Percentiles rank a stretch among this genome's conserved stretches.
phyloP scores from a whole-genome alignment of 2,797 vertebrate genomes.

The Ptychobarbus kaznakovi region DNA sequence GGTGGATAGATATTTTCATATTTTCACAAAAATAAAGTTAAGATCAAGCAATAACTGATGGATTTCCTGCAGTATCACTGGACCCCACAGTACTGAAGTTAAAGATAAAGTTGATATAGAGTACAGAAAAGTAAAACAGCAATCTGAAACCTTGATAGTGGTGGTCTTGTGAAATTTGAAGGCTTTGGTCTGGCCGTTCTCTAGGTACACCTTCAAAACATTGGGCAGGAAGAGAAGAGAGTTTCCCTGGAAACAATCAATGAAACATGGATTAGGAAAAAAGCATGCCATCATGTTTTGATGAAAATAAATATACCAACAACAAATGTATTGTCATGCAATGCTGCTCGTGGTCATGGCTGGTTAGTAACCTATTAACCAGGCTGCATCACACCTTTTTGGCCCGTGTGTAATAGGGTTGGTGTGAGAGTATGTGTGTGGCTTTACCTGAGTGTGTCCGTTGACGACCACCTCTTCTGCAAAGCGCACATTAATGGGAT shows the following conservation, averaged over 20 bases:
- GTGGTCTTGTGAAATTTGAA: slow-evolving; percentile 97
- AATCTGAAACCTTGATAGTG: slow-evolving; percentile 89
- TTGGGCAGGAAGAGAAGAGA: slow-evolving; percentile 99
- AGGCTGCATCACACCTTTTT: not conserved
- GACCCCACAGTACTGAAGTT: not conserved
- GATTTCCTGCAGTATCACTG: not conserved
- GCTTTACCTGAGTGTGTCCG: slow-evolving; percentile 89
- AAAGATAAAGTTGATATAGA: not conserved
- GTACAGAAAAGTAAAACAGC: slow-evolving; percentile 4
- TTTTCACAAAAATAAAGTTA: not conserved
- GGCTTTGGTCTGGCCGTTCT: slow-evolving; percentile 98
- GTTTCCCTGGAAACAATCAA: slow-evolving; percentile 75
- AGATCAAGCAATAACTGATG: not conserved
- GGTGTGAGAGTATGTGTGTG: not conserved
- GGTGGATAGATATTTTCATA: not conserved
- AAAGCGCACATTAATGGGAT: slow-evolving; percentile 96
- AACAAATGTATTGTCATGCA: not conserved
- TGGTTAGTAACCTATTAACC: not conserved
- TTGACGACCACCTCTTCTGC: slow-evolving; percentile 97
- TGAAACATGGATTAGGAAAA: not conserved
- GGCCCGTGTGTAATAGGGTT: not conserved
- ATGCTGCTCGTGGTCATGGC: not conserved
- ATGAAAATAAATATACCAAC: not conserved
- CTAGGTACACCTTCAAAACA: slow-evolving; percentile 97
- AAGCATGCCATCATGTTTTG: not conserved